A percentile compares a stretch with the other conserved stretches of the same genome.
phyloP scores from a whole-genome alignment of 2,113 vertebrate genomes.

The Periophthalmodon schlosseri region DNA sequence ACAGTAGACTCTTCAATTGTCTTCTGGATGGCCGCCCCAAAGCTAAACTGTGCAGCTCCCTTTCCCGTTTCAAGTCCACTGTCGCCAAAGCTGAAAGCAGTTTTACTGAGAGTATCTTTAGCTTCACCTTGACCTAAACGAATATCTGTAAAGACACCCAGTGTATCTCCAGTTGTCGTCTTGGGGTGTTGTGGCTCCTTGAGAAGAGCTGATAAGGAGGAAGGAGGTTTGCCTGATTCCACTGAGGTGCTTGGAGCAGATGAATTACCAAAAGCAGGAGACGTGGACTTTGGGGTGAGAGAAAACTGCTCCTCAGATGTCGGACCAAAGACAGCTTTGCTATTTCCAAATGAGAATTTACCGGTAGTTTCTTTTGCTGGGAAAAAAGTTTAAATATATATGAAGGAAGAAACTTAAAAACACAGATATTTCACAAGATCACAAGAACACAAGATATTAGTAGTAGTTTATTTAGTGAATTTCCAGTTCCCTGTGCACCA shows the following conservation, averaged over 20 bases:
- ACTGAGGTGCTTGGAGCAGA: constrained; percentile 44
- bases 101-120: constrained; percentile 63
- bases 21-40: constrained; percentile 66
- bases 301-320: constrained; percentile 70
- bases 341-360: constrained; percentile 74
- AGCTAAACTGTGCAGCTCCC: constrained; percentile 65
- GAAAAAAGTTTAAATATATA: constrained; percentile 24
- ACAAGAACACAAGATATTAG: too few relatives aligned
- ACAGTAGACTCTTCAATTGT: constrained; percentile 57
- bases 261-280: constrained; percentile 59
- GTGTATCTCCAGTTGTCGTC: constrained; percentile 83
- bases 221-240: constrained; percentile 48
- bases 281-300: constrained; percentile 64
- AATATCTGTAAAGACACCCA: constrained; percentile 90
- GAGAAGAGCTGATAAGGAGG: constrained; percentile 60
- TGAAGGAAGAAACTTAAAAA: neutral
- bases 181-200: constrained; percentile 73
- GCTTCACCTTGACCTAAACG: constrained; percentile 86
- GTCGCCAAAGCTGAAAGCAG: constrained; percentile 56
- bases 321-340: constrained; percentile 74
- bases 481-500: constrained; percentile 55
- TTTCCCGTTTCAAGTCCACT: constrained; percentile 33
- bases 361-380: constrained; percentile 74
- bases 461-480: constrained; percentile 67
- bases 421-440: too few relatives aligned